phyloP scores from a whole-genome alignment of 2,797 vertebrate species.

The Hozukius guyotensis region DNA sequence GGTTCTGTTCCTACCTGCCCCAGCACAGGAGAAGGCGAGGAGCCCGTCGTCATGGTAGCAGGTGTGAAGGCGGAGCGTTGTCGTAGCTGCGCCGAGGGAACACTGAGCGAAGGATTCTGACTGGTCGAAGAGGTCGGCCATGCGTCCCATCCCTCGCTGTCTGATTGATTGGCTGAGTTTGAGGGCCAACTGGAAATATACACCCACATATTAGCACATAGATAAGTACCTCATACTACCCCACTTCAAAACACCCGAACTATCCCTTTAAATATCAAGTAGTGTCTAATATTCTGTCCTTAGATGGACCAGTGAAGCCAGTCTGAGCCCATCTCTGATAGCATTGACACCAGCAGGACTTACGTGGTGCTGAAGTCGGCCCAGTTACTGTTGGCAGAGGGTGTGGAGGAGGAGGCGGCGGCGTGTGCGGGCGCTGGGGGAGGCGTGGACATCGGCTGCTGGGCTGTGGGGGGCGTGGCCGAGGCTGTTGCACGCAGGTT shows the following conservation, averaged over 20 bases:
- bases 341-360: conserved; percentile 42
- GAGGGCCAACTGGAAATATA: conserved; percentile 89
- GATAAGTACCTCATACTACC: no score
- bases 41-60: conserved; percentile 93
- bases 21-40: conserved; percentile 94
- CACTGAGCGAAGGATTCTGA: conserved; percentile 91
- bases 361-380: conserved; percentile 99
- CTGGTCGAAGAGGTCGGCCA: conserved; percentile 91
- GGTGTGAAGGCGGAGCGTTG: conserved; percentile 98
- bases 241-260: no score
- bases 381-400: conserved; percentile 91
- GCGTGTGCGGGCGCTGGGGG: conserved; percentile 72
- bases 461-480: conserved; percentile 68
- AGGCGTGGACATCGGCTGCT: conserved; percentile 73
- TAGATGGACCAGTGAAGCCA: neutral
- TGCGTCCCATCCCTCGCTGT: conserved; percentile 94
- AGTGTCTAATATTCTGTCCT: neutral
- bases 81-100: conserved; percentile 91
- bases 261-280: neutral
- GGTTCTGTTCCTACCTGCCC: conserved; percentile 86
- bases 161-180: conserved; percentile 86
- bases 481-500: conserved; percentile 79
- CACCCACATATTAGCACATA: neutral
- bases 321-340: neutral
- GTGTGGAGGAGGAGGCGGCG: conserved; percentile 61